phyloP scores from a whole-genome alignment of 2,797 vertebrate genomes.

The Cetoscarus ocellatus region DNA sequence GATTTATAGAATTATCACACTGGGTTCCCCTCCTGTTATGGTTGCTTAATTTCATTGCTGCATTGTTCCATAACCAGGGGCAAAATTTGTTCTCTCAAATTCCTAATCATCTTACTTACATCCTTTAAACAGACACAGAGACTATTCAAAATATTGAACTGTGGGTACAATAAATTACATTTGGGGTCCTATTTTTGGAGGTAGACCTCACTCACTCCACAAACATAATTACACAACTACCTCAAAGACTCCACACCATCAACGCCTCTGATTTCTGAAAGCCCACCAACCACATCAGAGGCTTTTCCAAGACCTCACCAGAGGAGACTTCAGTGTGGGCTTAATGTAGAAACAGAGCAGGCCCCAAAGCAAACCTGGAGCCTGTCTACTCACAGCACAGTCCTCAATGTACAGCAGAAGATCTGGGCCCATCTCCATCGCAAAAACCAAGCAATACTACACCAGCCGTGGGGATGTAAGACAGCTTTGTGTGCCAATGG shows the following conservation, averaged over 20 bases:
- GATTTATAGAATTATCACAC: slow-evolving; percentile 19
- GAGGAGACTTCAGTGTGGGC: slow-evolving; percentile 34
- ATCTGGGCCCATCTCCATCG: slow-evolving; percentile 17
- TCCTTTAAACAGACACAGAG: slow-evolving; percentile 19
- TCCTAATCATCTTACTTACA: slow-evolving; percentile 2
- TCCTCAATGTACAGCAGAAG: slow-evolving; percentile 15
- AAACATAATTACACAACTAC: slow-evolving; percentile 32
- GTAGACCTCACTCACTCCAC: slow-evolving; percentile 10
- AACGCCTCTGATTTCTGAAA: slow-evolving; percentile 41
- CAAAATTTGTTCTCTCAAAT: slow-evolving; percentile 29
- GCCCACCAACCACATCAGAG: slow-evolving; percentile 43
- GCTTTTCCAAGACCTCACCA: slow-evolving; percentile 44
- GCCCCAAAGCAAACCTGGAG: slow-evolving; percentile 46
- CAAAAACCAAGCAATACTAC: slow-evolving; percentile 1
- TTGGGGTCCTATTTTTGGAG: slow-evolving; percentile 19
- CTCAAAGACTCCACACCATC: slow-evolving; percentile 43
- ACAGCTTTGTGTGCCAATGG: slow-evolving; percentile 12
- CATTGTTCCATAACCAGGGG: slow-evolving; percentile 25
- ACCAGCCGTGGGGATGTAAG: slow-evolving; percentile 5
- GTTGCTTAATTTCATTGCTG: slow-evolving; percentile 18
- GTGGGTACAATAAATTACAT: slow-evolving; percentile 10
- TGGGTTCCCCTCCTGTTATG: slow-evolving; percentile 23
- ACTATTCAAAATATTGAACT: slow-evolving; percentile 12
- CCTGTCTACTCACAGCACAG: slow-evolving; percentile 10
- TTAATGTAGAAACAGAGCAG: slow-evolving; percentile 35